These are phyloP conservation scores for Cinclus cinclus DNA, from an alignment of 2,113 vertebrate species.

Conservation along the genomic window DNA sequence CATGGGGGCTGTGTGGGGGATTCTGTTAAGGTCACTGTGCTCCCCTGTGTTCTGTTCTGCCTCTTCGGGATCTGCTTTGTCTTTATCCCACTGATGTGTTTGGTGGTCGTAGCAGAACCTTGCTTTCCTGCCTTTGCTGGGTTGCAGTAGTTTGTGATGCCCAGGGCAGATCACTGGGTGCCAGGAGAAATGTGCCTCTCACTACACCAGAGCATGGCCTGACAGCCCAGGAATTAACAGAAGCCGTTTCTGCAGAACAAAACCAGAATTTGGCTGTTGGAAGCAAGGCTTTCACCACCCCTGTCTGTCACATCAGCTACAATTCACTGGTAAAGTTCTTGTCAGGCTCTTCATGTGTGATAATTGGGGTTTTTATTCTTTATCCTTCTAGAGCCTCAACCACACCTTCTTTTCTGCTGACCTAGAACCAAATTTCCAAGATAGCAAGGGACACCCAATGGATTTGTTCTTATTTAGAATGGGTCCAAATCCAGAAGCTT, in stretches of 20 bases:
- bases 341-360: background rate
- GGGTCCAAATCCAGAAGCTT: background rate
- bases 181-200: background rate
- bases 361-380: background rate
- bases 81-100: background rate
- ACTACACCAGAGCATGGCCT: accelerated
- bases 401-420: background rate
- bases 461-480: background rate
- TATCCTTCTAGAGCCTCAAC: background rate
- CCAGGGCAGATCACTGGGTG: background rate
- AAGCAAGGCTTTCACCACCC: background rate
- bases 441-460: background rate
- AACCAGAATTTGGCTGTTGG: background rate
- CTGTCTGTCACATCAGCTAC: background rate
- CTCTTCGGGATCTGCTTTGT: background rate
- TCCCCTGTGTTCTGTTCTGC: background rate
- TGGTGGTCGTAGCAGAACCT: background rate
- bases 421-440: background rate
- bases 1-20: accelerated
- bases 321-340: background rate
- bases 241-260: background rate
- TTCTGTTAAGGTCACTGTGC: background rate
- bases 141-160: background rate
- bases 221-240: background rate
- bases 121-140: background rate